Evolutionary conservation across 1,140 invertebrate species (phyloP).

Genomic region (Zaprionus gabonicus): DNA sequence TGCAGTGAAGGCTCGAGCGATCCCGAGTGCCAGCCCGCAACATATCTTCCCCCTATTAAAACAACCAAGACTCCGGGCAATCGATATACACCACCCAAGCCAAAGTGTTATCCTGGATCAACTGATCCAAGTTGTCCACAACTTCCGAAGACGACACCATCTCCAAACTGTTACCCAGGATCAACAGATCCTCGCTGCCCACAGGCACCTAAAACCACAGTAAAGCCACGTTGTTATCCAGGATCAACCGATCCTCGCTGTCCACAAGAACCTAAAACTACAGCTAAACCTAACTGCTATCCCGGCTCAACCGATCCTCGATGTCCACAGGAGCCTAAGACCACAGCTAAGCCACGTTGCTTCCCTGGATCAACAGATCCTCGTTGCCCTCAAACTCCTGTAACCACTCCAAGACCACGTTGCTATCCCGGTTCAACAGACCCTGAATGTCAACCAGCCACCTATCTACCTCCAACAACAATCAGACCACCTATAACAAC

Average conservation of each 20-base stretch:
- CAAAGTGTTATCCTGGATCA: slow-evolving; percentile 49
- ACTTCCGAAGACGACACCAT: slow-evolving; percentile 37
- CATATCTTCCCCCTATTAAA: slow-evolving; percentile 37
- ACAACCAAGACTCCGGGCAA: slow-evolving; percentile 54
- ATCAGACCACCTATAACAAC: not conserved
- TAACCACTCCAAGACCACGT: slow-evolving; percentile 25
- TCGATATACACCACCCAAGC: slow-evolving; percentile 74
- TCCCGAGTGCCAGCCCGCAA: slow-evolving; percentile 50
- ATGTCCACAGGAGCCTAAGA: slow-evolving; percentile 72
- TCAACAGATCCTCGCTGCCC: slow-evolving; percentile 32
- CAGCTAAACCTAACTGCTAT: no score
- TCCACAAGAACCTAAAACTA: no score
- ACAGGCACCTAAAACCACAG: slow-evolving; percentile 46
- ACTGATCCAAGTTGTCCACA: slow-evolving; percentile 45
- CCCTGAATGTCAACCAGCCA: slow-evolving; percentile 13
- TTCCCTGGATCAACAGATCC: slow-evolving; percentile 82
- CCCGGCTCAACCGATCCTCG: slow-evolving; percentile 31
- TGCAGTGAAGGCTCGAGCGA: slow-evolving; percentile 43
- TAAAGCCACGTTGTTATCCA: slow-evolving; percentile 69
- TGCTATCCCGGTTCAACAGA: slow-evolving; percentile 17
- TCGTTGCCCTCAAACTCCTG: slow-evolving; percentile 36
- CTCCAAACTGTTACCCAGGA: slow-evolving; percentile 81
- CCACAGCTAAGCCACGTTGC: slow-evolving; percentile 37
- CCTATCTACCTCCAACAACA: not conserved
- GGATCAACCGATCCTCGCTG: no score